Evolutionary conservation across 1,140 invertebrate genomes (phyloP), one percentile per base, ranked within the genome.

Genomic region (Drosophila bocqueti): DNA sequence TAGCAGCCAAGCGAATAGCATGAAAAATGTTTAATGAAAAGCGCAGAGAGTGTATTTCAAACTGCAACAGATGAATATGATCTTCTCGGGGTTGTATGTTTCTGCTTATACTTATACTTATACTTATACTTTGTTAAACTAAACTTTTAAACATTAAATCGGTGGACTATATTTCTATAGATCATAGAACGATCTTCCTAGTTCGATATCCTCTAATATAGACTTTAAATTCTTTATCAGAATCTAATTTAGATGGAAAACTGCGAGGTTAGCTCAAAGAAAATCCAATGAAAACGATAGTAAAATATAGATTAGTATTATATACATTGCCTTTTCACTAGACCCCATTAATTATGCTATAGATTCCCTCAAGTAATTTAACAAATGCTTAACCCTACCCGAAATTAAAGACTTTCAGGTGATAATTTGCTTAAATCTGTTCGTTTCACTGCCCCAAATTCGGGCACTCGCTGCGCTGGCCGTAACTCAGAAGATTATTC

Each of bases 1-100:
- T 65, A 65, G 74, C 61, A 87, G 62, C 59, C 79, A 68, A 71
- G 59, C 55, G 64, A 63, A 62, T 68, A 78, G 55, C 46, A 49
- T 63, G 64, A 71, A 83, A 83, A 72, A 62, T 89, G 64, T 79
- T 87, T 80, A 86, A 87, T 86, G 80, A 80, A 86, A 86, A 80
- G 83, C 66, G 83, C 76, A 24, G 52, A 76, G 50, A 69, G 64
- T 59, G 71, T 74, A 29, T 69, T 64, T 75, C 15, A 57, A 54
- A 55, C n/a, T 34, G 49, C 40, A 57, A 57, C 63, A 31, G 49
- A 47, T 38, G 49, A 45, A 54, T 24, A 15, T 54, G 34, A 34
- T 38, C 1, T 15, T 38, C 5, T n/a, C 2, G 2, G 13, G 7
- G 2, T 55, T 55, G 24, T 52, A 16, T 52, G 49, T 5, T 11